Base-by-base conservation (phyloP, 2,113 vertebrate genomes). In the Protobothrops flavoviridis region DNA sequence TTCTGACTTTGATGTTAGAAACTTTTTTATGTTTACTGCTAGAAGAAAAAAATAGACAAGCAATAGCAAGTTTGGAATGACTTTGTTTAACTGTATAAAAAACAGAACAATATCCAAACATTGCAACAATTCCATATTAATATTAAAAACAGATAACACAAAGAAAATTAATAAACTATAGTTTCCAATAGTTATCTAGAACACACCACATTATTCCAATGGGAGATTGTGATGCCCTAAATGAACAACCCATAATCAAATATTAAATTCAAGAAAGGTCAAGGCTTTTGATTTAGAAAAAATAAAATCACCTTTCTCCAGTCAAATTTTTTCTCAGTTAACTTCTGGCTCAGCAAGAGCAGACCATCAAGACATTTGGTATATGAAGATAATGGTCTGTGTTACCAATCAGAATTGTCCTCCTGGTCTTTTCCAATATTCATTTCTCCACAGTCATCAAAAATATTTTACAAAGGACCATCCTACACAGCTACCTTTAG, bases 381-480 rank as follows among this genome's bases (percentile, higher is more conserved):
- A 53, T 74, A 74, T 56, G 61, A 50, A 90, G 88, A 90, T n/a
- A 29, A 93, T 48, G 17, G 52, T 33, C 55, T 89, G 17, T 53
- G 87, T 56, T 85, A 69, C 26, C 50, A 11, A 90, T n/a, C 87
- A 93, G 53, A 69, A 29, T 56, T 89, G 92, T 26, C 59, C 92
- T 56, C n/a, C 29, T 88, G 57, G 74, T 92, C 33, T 88, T 87
- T 92, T 87, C 9, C 48, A 92, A 59, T 56, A 50, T 24, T 88
- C 69, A 90, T 90, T 88, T 93, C 69, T 90, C 88, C 52, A 6
- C 69, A 93, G 43, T 53, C 92, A 90, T 74, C 53, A 5, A 85
- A 33, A 45, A 11, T 89, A 20, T 85, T 89, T 85, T 50, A 52
- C 3, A 69, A 55, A 61, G 53, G 4, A 33, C 5, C 6, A 33